phyloP scores from a whole-genome alignment of 2,113 vertebrate species.

The Amazona guildingii region DNA sequence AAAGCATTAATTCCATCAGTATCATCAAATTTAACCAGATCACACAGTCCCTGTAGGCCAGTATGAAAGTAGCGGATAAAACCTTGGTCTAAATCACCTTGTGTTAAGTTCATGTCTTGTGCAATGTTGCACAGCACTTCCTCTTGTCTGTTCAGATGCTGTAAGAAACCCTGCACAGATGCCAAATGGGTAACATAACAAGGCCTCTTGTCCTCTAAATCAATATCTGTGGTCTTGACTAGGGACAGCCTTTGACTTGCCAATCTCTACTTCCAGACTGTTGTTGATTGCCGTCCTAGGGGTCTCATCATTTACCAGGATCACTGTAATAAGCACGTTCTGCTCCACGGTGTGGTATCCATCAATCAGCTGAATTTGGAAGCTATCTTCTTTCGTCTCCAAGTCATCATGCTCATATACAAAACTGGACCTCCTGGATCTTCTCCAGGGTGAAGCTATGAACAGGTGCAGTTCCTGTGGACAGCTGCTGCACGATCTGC shows the following conservation, averaged over 20 bases:
- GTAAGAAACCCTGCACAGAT: constrained; percentile 73
- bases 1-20: constrained; percentile 73
- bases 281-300: constrained; percentile 59
- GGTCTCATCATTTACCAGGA: constrained; percentile 66
- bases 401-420: constrained; percentile 75
- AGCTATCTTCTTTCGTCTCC: constrained; percentile 68
- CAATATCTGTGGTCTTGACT: constrained; percentile 55
- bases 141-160: constrained; percentile 74
- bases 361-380: constrained; percentile 68
- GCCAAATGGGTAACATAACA: constrained; percentile 62
- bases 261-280: constrained; percentile 58
- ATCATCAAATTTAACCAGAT: constrained; percentile 74
- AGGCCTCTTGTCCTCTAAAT: constrained; percentile 69
- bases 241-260: constrained; percentile 64
- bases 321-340: constrained; percentile 61
- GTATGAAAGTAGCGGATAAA: constrained; percentile 62
- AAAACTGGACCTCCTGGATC: constrained; percentile 67
- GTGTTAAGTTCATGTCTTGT: constrained; percentile 72
- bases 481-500: constrained; percentile 63
- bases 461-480: constrained; percentile 26
- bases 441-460: constrained; percentile 66
- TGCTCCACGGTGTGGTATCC: constrained; percentile 59
- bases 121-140: constrained; percentile 67
- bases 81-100: constrained; percentile 67
- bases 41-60: constrained; percentile 49